Conservation (phyloP, 2,888 invertebrate genomes). For the Drosophila sordidula region DNA sequence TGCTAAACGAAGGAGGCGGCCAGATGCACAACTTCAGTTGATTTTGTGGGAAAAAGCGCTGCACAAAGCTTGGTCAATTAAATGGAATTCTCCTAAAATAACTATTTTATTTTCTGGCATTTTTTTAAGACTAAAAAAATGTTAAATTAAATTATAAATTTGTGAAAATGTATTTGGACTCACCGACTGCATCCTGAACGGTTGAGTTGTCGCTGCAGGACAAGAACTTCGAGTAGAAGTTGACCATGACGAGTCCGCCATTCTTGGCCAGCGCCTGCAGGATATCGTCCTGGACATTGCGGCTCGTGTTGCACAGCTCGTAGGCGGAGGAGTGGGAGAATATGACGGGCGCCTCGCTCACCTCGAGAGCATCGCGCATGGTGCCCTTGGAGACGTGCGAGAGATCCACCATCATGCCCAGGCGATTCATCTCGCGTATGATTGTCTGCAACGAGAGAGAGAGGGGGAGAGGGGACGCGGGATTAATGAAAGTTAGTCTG, state of each 20-base stretch:
- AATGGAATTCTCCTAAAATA: slow-evolving; percentile 1
- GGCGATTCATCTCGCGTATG: slow-evolving; percentile 94
- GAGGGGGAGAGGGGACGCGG: neutral
- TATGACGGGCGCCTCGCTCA: slow-evolving; percentile 92
- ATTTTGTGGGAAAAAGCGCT: neutral
- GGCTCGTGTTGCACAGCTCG: slow-evolving; percentile 91
- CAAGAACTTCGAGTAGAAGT: slow-evolving; percentile 92
- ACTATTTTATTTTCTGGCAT: neutral
- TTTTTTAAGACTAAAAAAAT: neutral
- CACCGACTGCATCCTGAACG: slow-evolving; percentile 92
- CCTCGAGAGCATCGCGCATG: slow-evolving; percentile 92
- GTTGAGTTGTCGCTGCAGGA: slow-evolving; percentile 91
- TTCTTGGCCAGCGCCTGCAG: slow-evolving; percentile 90
- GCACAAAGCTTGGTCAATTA: neutral
- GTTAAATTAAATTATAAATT: neutral
- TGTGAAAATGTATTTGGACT: slow-evolving; percentile 67
- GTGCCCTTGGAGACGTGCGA: slow-evolving; percentile 92
- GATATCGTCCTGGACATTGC: slow-evolving; percentile 93
- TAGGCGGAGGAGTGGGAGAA: slow-evolving; percentile 94
- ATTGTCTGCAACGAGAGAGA: slow-evolving; percentile 87
- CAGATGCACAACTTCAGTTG: neutral
- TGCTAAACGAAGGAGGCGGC: slow-evolving; percentile 9
- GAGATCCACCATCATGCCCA: slow-evolving; percentile 94
- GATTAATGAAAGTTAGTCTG: slow-evolving; percentile 47
- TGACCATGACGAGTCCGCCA: slow-evolving; percentile 94